Base-by-base conservation (phyloP, 64 coral and sea anemone species). In the Actinia tenebrosa region DNA sequence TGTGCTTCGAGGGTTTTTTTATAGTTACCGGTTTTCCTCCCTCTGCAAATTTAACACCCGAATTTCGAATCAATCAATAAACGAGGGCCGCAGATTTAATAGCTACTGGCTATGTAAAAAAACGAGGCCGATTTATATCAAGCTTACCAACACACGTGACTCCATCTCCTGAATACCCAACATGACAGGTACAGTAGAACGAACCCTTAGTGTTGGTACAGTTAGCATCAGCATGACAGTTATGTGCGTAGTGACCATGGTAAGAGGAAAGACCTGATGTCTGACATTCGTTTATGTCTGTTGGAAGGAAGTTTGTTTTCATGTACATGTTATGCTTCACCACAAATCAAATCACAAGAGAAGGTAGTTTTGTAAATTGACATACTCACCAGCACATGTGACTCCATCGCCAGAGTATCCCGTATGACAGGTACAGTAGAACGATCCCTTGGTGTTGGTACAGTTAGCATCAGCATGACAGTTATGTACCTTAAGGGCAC, bases 141-240 rank as follows among this genome's bases (percentile, higher is more conserved):
- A 50, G 47, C 56, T 77, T 88, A 92, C 91, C 91, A 27, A 62
- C 17, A 84, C 91, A 92, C 0, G 44, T 75, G 45, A 88, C 69
- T 60, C 91, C 91, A 92, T 95, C 64, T 86, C 94, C 94, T 52
- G 90, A 92, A 50, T 92, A 95, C 10, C 94, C 94, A 16, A 84
- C 61, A 78, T 64, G 90, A 80, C 94, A 95, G 53, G 83, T 87
- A 61, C 94, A 95, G 83, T 87, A 92, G 79, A 92, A 95, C 17
- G 90, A 95, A 61, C 94, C 94, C 25, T 89, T 89, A 60, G 91
- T 83, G 60, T 95, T 95, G 87, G 87, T 86, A 56, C 93, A 95
- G 64, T 89, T 80, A 16, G 89, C 86, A 18, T 91, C 89, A 45
- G 79, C 79, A 69, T 86, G 82, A 56, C 93, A 95, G 46, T 89